Conservation (phyloP, 2,113 vertebrate genomes). For the Hemichromis elongatus region DNA sequence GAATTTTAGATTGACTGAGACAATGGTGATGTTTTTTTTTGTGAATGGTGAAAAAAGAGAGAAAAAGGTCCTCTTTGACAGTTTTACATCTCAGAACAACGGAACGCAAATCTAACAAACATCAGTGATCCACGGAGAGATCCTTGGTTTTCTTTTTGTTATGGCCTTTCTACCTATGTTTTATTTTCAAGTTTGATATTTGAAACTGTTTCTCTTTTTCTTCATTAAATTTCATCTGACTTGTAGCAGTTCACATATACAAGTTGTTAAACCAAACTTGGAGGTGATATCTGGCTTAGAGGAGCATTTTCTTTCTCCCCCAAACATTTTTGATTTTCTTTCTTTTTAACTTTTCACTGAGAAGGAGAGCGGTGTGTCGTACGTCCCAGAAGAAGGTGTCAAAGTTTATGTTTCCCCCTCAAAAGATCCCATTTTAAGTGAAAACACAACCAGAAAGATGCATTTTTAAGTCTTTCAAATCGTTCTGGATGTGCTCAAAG, state of each 20-base stretch:
- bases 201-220: constrained; percentile 8
- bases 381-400: not conserved
- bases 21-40: not conserved
- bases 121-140: constrained; percentile 58
- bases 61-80: constrained; percentile 36
- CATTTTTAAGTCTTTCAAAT: not conserved
- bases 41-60: constrained; percentile 3
- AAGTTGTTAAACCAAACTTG: constrained; percentile 69
- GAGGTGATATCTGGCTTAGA: constrained; percentile 59
- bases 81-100: constrained; percentile 18
- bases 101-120: constrained; percentile 11
- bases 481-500: not conserved
- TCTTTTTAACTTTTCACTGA: constrained; percentile 21
- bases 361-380: constrained; percentile 27
- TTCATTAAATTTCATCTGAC: not conserved
- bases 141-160: constrained; percentile 67
- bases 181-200: constrained; percentile 48
- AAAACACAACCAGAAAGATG: not conserved
- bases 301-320: not conserved
- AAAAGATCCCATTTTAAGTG: not conserved
- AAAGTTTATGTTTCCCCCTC: not conserved
- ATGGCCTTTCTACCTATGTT: constrained; percentile 74
- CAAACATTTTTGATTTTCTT: not conserved
- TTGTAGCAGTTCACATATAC: constrained; percentile 48
- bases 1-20: not conserved